phyloP scores from a whole-genome alignment of 2,797 vertebrate genomes.

The Tokudaia tokunoshimensis region DNA sequence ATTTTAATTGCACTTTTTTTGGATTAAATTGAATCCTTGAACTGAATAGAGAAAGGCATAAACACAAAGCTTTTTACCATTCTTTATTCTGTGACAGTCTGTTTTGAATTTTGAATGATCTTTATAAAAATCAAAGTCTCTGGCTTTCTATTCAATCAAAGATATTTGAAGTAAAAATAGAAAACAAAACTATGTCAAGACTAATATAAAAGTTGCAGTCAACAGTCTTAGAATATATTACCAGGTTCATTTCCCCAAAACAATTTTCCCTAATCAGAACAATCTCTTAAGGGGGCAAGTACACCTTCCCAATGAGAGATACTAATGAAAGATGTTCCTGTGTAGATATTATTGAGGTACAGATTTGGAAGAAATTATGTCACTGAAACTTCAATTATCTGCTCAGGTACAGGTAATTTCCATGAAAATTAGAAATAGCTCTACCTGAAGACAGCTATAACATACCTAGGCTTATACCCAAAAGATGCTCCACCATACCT shows the following conservation, averaged over 20 bases:
- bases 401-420: background rate
- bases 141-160: conserved; percentile 47
- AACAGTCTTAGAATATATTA: conserved; percentile 18
- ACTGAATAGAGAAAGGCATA: conserved; percentile 4
- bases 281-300: conserved; percentile 57
- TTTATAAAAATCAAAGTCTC: conserved; percentile 56
- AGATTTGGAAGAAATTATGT: background rate
- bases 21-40: conserved; percentile 52
- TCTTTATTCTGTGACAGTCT: conserved; percentile 39
- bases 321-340: background rate
- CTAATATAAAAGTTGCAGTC: conserved; percentile 49
- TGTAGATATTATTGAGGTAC: conserved; percentile 35
- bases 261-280: background rate
- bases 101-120: conserved; percentile 61
- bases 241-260: conserved; percentile 39
- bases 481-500: too few species aligned
- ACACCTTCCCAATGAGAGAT: conserved; percentile 9
- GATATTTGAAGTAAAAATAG: conserved; percentile 60
- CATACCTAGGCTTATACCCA: too few species aligned
- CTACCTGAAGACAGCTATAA: too few species aligned
- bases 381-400: background rate
- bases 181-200: conserved; percentile 36
- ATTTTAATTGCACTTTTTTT: conserved; percentile 65
- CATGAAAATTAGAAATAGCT: too few species aligned
- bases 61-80: conserved; percentile 44